Percentiles rank a stretch among this genome's conserved stretches.
Conservation (phyloP, 1,140 invertebrate species). For the Liolophura sinensis region DNA sequence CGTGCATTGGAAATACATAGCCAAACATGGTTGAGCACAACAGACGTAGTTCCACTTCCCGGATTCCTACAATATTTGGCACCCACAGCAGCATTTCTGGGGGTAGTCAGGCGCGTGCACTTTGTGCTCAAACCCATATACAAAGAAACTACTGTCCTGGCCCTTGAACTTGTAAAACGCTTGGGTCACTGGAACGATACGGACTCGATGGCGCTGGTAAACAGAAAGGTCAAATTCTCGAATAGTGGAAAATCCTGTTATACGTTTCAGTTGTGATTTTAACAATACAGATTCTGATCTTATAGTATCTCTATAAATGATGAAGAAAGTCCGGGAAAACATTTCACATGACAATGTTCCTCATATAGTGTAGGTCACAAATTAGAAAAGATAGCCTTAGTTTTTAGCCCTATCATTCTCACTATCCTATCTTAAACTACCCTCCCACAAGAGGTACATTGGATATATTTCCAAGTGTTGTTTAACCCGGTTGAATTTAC, state of each 20-base stretch:
- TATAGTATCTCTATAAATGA: no score
- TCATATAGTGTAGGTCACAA: no score
- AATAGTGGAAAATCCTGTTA: slow-evolving; percentile 25
- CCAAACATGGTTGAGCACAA: no score
- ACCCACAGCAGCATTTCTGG: slow-evolving; percentile 65
- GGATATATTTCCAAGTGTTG: no score
- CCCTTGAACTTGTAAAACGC: slow-evolving; percentile 61
- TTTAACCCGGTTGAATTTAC: slow-evolving; percentile 30
- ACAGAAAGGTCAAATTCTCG: slow-evolving; percentile 5
- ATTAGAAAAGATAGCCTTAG: background rate
- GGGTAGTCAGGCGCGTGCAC: slow-evolving; percentile 64
- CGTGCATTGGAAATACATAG: no score
- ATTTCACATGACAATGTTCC: no score
- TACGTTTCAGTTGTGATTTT: no score
- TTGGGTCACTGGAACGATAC: slow-evolving; percentile 62
- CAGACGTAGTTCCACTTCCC: no score
- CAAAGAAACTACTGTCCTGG: slow-evolving; percentile 55
- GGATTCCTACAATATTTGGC: slow-evolving; percentile 21
- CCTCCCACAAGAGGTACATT: no score
- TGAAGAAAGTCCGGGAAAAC: slow-evolving; percentile 1
- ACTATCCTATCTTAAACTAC: no score
- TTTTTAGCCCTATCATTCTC: background rate
- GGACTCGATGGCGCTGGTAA: slow-evolving; percentile 62
- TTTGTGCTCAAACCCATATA: slow-evolving; percentile 63
- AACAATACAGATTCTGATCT: no score